A percentile compares a stretch with the other conserved stretches of the same genome.
Evolutionary conservation across 2,113 vertebrate genomes (phyloP).

Genomic region (Sclerurus mexicanus): DNA sequence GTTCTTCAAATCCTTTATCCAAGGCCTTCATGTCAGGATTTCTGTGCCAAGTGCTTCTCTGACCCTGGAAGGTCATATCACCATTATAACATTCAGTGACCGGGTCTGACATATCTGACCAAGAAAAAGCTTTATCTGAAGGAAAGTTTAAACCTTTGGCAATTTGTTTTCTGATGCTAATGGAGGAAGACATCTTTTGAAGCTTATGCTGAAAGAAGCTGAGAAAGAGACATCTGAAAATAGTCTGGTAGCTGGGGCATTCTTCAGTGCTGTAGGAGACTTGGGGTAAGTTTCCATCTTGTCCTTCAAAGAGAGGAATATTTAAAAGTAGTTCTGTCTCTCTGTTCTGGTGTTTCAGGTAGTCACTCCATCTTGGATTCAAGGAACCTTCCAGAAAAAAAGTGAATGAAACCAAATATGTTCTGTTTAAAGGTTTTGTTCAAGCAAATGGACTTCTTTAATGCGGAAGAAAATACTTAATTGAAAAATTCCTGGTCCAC

Average conservation of each 20-base stretch:
- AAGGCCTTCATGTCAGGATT: neutral
- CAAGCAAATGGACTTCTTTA: neutral
- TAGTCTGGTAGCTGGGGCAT: neutral
- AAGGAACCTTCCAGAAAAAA: neutral
- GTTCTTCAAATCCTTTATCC: neutral
- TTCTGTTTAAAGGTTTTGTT: neutral
- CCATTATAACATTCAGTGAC: fast-evolving
- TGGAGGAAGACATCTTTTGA: neutral
- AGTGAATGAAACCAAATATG: neutral
- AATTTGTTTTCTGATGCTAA: neutral
- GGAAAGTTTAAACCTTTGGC: neutral
- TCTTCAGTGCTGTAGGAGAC: neutral
- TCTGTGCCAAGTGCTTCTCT: neutral
- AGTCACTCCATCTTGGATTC: neutral
- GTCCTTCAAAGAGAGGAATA: neutral
- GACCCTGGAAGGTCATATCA: neutral
- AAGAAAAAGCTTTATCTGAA: neutral
- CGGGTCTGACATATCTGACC: neutral
- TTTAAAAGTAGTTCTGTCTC: neutral
- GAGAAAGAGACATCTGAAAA: neutral
- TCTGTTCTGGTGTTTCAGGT: neutral
- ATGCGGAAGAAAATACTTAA: neutral
- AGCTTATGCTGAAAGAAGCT: neutral
- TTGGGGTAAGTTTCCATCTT: neutral
- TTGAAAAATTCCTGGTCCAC: neutral